Conservation (phyloP, 2,888 invertebrate species). For the Taenaris catops region DNA sequence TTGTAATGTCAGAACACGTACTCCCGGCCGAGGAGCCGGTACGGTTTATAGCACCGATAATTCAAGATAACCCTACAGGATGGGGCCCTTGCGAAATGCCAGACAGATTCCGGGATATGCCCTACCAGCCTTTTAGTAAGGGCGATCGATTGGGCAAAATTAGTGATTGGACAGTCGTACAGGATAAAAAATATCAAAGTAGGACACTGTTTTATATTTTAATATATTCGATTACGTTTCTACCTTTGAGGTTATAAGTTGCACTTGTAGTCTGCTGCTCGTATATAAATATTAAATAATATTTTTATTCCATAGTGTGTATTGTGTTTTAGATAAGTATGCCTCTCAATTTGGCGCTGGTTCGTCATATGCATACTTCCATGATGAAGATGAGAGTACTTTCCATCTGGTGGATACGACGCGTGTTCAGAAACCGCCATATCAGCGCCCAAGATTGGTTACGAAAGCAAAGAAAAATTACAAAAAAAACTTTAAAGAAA, state of each 20-base stretch:
- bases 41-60: conserved; percentile 85
- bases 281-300: too few species aligned
- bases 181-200: conserved; percentile 97
- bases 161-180: conserved; percentile 98
- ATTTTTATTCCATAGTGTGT: conserved; percentile 1
- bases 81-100: conserved; percentile 99
- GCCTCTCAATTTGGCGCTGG: conserved; percentile 96
- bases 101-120: conserved; percentile 96
- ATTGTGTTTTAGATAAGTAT: conserved; percentile 85
- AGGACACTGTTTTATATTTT: conserved; percentile 46
- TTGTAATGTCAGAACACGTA: conserved; percentile 69
- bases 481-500: too few species aligned
- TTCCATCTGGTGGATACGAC: conserved; percentile 99
- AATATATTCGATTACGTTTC: neutral
- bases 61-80: conserved; percentile 92
- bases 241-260: conserved; percentile 25
- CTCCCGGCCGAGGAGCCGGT: conserved; percentile 80
- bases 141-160: conserved; percentile 99
- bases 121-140: conserved; percentile 99
- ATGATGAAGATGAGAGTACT: conserved; percentile 98
- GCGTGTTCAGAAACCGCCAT: conserved; percentile 92
- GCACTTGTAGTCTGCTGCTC: too few species aligned
- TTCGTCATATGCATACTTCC: conserved; percentile 98
- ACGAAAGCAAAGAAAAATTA: too few species aligned
- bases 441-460: too few species aligned